These are phyloP conservation scores for Kryphioiulus occultus DNA, from an alignment of 2,888 invertebrate species.

Conservation along the genomic window DNA sequence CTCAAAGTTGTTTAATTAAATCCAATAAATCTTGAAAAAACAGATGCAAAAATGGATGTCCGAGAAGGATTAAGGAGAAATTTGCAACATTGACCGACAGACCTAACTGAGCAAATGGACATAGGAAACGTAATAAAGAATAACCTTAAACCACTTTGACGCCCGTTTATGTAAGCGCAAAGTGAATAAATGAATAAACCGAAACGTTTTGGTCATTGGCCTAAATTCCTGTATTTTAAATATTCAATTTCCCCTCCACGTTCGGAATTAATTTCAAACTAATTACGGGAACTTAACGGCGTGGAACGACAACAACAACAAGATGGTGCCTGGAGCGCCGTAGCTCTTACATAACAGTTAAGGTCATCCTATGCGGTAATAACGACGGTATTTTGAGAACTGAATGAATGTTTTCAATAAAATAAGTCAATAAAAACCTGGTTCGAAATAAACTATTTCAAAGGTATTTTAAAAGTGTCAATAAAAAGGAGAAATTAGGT, in stretches of 20 bases:
- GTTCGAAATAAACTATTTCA: too few species aligned
- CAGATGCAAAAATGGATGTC: conserved; percentile 15
- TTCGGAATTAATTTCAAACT: conserved; percentile 1
- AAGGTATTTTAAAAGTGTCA: too few species aligned
- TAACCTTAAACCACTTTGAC: conserved; percentile 2
- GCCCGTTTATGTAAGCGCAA: not conserved
- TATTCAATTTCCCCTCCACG: conserved; percentile 8
- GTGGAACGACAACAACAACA: not conserved
- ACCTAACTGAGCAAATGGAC: not conserved
- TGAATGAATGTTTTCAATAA: too few species aligned
- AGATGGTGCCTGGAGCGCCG: not conserved
- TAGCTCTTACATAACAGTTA: not conserved
- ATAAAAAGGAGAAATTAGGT: too few species aligned
- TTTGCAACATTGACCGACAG: conserved; percentile 20
- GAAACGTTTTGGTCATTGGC: not conserved
- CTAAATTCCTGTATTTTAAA: not conserved
- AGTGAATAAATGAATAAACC: not conserved
- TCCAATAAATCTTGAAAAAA: not conserved
- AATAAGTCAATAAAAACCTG: too few species aligned
- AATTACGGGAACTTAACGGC: not conserved
- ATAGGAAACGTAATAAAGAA: conserved; percentile 15
- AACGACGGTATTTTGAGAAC: not conserved
- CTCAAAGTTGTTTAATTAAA: not conserved
- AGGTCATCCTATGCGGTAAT: not conserved
- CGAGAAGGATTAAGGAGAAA: not conserved